These are phyloP conservation scores for Brachymystax lenok DNA, from an alignment of 2,797 vertebrate genomes.

Conservation along the genomic window DNA sequence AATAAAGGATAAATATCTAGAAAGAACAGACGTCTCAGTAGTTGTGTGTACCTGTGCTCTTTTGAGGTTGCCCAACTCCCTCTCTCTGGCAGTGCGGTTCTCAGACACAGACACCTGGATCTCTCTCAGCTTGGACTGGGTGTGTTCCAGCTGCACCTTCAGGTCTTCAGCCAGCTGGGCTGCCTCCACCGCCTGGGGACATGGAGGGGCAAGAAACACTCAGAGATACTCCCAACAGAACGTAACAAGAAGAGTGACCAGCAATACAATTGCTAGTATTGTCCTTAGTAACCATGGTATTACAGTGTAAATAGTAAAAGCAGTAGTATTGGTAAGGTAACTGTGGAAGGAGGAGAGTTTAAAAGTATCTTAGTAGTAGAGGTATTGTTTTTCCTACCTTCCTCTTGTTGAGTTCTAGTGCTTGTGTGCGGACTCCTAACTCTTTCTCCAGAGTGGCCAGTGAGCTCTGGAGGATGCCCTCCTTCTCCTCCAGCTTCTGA, in stretches of 20 bases:
- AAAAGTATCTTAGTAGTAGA: background rate
- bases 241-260: background rate
- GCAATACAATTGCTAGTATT: background rate
- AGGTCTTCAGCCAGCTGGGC: constrained; percentile 90
- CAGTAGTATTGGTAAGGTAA: background rate
- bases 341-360: background rate
- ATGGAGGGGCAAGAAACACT: constrained; percentile 49
- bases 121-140: constrained; percentile 87
- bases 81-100: constrained; percentile 88
- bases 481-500: constrained; percentile 92
- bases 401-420: constrained; percentile 90
- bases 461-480: constrained; percentile 87
- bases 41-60: constrained; percentile 82
- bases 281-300: background rate
- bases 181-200: constrained; percentile 86
- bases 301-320: background rate
- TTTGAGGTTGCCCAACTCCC: constrained; percentile 90
- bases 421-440: constrained; percentile 83
- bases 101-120: constrained; percentile 90
- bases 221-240: constrained; percentile 41
- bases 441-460: constrained; percentile 87
- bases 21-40: background rate
- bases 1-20: background rate
- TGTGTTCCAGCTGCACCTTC: constrained; percentile 92
- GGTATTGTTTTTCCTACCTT: constrained; percentile 71